Percentiles rank a stretch among this genome's conserved stretches.
Conservation (phyloP, 2,888 invertebrate genomes). For the Pseudococcus longispinus region DNA sequence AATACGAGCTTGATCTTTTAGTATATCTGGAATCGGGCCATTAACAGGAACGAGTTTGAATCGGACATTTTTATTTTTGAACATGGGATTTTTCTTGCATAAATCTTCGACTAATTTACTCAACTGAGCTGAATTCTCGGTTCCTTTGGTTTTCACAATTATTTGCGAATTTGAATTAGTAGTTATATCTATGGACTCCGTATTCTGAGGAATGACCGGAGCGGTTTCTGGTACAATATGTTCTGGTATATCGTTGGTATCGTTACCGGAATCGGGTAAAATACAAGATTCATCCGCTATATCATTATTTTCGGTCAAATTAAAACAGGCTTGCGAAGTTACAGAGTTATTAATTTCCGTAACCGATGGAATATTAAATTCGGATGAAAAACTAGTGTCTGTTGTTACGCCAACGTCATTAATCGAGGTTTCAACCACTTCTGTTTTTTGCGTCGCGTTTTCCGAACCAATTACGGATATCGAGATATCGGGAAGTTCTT, state of each 20-base stretch:
- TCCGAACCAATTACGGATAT: slow-evolving; percentile 17
- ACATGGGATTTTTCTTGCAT: slow-evolving; percentile 45
- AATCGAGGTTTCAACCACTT: neutral
- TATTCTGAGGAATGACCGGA: neutral
- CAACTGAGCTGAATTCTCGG: slow-evolving; percentile 45
- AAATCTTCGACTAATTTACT: slow-evolving; percentile 48
- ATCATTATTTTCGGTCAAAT: neutral
- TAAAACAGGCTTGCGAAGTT: neutral
- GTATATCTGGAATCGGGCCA: slow-evolving; percentile 17
- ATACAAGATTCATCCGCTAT: neutral
- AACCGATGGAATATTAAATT: neutral
- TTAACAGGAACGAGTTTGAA: slow-evolving; percentile 50
- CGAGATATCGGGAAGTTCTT: slow-evolving; percentile 27
- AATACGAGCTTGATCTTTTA: slow-evolving; percentile 35
- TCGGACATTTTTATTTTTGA: slow-evolving; percentile 38
- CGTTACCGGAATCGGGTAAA: neutral
- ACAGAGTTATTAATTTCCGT: neutral
- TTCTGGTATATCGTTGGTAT: neutral
- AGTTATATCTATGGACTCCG: neutral
- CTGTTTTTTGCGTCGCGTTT: neutral
- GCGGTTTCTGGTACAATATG: neutral
- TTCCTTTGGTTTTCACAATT: slow-evolving; percentile 46
- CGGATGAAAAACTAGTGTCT: neutral
- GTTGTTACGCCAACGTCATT: neutral
- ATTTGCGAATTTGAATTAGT: slow-evolving; percentile 41